Evolutionary conservation across 2,888 invertebrate genomes (phyloP), one percentile per base, ranked within the genome.

Genomic region (Tenodera sinensis): DNA sequence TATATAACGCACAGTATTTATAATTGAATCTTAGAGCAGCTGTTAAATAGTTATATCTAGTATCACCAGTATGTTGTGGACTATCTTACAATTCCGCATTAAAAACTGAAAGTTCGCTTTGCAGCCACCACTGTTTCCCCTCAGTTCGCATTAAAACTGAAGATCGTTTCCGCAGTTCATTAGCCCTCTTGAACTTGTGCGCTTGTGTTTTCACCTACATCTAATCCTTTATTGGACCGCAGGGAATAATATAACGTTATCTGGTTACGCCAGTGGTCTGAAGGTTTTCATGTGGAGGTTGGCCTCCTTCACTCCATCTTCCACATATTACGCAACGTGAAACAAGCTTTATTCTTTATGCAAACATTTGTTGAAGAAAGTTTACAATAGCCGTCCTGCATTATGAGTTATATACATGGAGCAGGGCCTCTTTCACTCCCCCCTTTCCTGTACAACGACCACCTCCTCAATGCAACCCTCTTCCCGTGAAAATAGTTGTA

Each of bases 311-410:
- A 85, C 27, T 34, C n/a, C 14, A 85, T 85, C 47, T 85, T 85
- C n/a, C 85, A 47, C 85, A n/a, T 85, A 85, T 42, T 85, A 85
- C 27, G 34, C 47, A 47, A 85, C 28, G 28, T 14, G 28, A 28
- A 86, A 71, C 86, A 86, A 86, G 86, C 81, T 54, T 86, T 54
- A 86, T 86, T 86, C 71, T 86, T 85, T 81, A 86, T 71, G 81
- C 86, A 86, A 86, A 86, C 81, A 81, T 86, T 86, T 86, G 86
- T 86, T 86, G 54, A 86, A 85, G 85, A 85, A 85, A 71, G 81
- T 86, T 71, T 86, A 86, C 86, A 86, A 71, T 71, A 86, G 86
- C 86, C 86, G 54, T 71, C 54, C 20, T 71, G 85, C 27, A 47
- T 47, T 85, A 20, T 84, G 27, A 27, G 42, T 47, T 85, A 27